phyloP scores from a whole-genome alignment of 2,113 vertebrate species.

The Bolborhynchus lineola region DNA sequence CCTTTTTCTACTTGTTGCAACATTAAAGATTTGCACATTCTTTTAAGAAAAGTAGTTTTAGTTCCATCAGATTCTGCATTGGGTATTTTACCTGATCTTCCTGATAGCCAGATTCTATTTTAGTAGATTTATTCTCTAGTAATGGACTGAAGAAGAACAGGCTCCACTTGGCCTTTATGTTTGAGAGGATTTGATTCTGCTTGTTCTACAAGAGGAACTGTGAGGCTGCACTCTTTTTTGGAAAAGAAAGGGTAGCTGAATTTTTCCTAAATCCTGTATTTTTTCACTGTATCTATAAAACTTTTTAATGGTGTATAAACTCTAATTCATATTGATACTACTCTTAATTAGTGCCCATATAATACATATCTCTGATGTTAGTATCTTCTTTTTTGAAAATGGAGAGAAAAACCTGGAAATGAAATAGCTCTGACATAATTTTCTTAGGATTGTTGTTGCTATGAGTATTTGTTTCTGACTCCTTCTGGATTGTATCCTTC shows the following conservation, averaged over 20 bases:
- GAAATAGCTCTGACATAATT: background rate
- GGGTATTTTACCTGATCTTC: background rate
- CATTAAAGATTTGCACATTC: background rate
- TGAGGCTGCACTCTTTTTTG: background rate
- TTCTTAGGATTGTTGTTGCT: background rate
- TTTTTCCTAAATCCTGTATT: background rate
- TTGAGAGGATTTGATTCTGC: background rate
- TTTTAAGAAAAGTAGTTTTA: background rate
- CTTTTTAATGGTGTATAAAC: background rate
- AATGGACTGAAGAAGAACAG: background rate
- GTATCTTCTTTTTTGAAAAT: background rate
- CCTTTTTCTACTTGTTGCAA: background rate
- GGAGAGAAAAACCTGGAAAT: background rate
- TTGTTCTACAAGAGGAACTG: background rate
- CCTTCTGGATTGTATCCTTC: background rate
- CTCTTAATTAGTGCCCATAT: background rate
- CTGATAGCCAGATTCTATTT: background rate
- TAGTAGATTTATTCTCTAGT: background rate
- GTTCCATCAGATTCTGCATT: background rate
- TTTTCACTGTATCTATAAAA: background rate
- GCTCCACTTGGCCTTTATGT: background rate
- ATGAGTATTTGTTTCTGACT: background rate
- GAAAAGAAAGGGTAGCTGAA: background rate
- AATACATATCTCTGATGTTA: background rate
- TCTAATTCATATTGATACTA: background rate